Percentiles rank a stretch among this genome's conserved stretches.
Evolutionary conservation across 2,113 vertebrate species (phyloP).

Genomic region (Dryoscopus gambensis): DNA sequence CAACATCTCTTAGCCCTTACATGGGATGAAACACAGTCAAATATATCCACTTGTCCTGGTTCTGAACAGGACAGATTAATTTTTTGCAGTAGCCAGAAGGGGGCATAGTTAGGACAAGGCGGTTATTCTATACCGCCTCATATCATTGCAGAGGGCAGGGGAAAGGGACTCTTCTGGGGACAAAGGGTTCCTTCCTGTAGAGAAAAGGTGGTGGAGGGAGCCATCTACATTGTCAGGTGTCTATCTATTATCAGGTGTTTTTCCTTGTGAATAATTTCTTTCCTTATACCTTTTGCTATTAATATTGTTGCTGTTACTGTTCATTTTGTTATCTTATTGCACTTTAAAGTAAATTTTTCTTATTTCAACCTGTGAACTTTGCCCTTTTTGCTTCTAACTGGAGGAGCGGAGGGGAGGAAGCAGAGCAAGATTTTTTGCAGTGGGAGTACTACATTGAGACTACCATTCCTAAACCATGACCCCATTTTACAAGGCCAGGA

Average conservation of each 20-base stretch:
- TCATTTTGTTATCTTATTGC: background rate
- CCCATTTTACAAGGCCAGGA: background rate
- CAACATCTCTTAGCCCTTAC: background rate
- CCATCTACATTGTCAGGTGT: background rate
- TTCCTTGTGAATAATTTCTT: background rate
- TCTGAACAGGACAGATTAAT: background rate
- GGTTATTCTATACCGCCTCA: background rate
- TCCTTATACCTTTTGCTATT: background rate
- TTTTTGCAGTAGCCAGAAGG: background rate
- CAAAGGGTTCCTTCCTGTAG: background rate
- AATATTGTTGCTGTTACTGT: background rate
- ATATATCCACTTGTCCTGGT: background rate
- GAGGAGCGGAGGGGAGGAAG: background rate
- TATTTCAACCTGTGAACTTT: background rate
- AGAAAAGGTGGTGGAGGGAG: background rate
- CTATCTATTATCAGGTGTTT: background rate
- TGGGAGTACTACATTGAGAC: background rate
- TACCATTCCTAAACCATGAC: background rate
- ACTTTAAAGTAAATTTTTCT: background rate
- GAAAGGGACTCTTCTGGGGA: background rate
- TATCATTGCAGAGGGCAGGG: background rate
- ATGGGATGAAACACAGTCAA: background rate
- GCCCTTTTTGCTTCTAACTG: background rate
- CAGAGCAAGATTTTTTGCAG: background rate
- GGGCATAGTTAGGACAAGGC: background rate